Evolutionary conservation across 2,888 invertebrate species (phyloP).

Genomic region (Myathropa florea): DNA sequence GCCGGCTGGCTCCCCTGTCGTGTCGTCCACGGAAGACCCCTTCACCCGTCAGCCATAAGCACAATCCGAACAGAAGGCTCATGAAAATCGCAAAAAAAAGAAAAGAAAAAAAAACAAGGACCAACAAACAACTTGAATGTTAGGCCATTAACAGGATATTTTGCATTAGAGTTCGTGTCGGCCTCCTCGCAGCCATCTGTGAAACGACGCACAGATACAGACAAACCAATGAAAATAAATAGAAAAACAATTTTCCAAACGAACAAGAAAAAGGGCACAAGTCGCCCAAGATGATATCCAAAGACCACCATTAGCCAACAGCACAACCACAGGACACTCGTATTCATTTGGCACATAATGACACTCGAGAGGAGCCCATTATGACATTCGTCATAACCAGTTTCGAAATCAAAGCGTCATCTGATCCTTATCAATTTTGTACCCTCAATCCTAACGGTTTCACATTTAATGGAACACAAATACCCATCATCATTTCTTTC

Average conservation of each 20-base stretch:
- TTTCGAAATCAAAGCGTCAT: slow-evolving; percentile 62
- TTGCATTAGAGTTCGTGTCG: slow-evolving; percentile 14
- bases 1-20: not conserved
- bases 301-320: not conserved
- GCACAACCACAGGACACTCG: not conserved
- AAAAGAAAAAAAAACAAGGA: not conserved
- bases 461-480: slow-evolving; percentile 66
- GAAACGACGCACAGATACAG: slow-evolving; percentile 42
- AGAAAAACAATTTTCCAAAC: slow-evolving; percentile 49
- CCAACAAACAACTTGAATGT: slow-evolving; percentile 30
- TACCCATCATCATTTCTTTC: slow-evolving; percentile 45
- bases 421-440: slow-evolving; percentile 69
- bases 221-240: slow-evolving; percentile 31
- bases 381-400: slow-evolving; percentile 65
- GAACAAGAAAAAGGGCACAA: slow-evolving; percentile 54
- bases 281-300: slow-evolving; percentile 7
- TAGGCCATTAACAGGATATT: slow-evolving; percentile 54
- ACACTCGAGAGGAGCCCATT: slow-evolving; percentile 48
- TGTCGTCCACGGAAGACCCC: slow-evolving; percentile 9
- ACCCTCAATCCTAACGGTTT: slow-evolving; percentile 60
- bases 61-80: not conserved
- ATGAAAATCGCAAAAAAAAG: not conserved
- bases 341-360: slow-evolving; percentile 44
- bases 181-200: not conserved
- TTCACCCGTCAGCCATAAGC: slow-evolving; percentile 5